Base-by-base conservation (phyloP, 1,140 invertebrate species). In the Cydia fagiglandana region DNA sequence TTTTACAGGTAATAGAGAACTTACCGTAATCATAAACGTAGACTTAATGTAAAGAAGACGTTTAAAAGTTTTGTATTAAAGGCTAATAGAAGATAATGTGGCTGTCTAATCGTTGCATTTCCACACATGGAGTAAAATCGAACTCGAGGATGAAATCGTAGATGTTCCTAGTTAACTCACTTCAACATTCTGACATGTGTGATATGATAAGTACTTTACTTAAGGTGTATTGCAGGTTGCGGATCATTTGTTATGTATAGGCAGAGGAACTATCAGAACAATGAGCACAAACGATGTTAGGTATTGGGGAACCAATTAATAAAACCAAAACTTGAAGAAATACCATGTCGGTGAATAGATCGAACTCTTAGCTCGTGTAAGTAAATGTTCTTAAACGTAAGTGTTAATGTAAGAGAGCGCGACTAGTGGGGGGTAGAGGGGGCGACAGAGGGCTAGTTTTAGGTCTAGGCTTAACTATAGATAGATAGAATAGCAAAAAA, bases 101-200 rank as follows among this genome's bases (percentile, higher is more conserved):
- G 89, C 90, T 91, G 87, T 91, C 88, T 86, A 86, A 91, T 88
- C 87, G 89, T 90, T 90, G 89, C 88, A 92, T 91, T 92, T 87
- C 86, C 86, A 86, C 85, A 88, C 89, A 87, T 81, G 87, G 86
- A 84, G 82, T 87, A 85, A 86, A 86, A 81, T 84, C 83, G 74
- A 89, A 86, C 76, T 84, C 76, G 82, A 84, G 77, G 83, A 74
- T 84, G 83, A 86, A 88, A 82, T 76, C 83, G 82, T 86, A 91
- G 88, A 91, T 90, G 90, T 91, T 92, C 90, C 89, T 93, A 91
- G 84, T 87, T 86, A 84, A 84, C 78, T 84, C 86, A 84, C 88
- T 89, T 87, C 81, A 78, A 88, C 83, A 83, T 86, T 87, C 84
- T 81, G 82, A 80, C 85, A 87, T 88, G 87, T 89, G 85, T 88